phyloP scores from a whole-genome alignment of 2,113 vertebrate genomes.

The Mionectes macconnelli region DNA sequence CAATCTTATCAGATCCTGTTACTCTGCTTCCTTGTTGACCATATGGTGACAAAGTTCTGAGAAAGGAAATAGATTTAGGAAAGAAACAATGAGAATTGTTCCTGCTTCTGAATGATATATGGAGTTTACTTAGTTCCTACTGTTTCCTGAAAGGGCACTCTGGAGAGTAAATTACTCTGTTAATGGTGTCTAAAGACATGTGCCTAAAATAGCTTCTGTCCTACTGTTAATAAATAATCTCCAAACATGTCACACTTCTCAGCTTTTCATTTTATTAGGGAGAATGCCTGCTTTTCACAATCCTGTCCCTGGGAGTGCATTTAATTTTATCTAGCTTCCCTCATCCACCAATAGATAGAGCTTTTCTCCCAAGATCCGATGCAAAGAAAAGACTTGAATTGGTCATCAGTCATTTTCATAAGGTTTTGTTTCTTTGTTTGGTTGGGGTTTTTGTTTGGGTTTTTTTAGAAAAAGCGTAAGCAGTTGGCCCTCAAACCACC shows the following conservation, averaged over 20 bases:
- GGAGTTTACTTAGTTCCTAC: constrained; percentile 57
- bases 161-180: constrained; percentile 53
- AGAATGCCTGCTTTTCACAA: background rate
- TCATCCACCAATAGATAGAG: background rate
- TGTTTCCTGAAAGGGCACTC: constrained; percentile 61
- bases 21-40: constrained; percentile 2
- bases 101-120: constrained; percentile 50
- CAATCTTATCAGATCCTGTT: background rate
- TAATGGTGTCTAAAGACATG: constrained; percentile 58
- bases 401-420: background rate
- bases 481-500: background rate
- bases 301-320: background rate
- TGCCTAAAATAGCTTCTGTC: constrained; percentile 37
- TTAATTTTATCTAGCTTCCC: background rate
- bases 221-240: constrained; percentile 56
- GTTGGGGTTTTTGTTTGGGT: too few species aligned
- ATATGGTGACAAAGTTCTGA: constrained; percentile 41
- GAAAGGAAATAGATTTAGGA: constrained; percentile 56
- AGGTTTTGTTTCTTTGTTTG: background rate
- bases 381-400: background rate
- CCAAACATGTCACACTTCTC: constrained; percentile 10
- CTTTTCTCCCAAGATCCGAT: background rate
- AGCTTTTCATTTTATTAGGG: constrained; percentile 14
- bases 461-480: background rate
- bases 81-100: constrained; percentile 58